Conservation (phyloP, 2,888 invertebrate species). For the Macrosiphum euphorbiae region DNA sequence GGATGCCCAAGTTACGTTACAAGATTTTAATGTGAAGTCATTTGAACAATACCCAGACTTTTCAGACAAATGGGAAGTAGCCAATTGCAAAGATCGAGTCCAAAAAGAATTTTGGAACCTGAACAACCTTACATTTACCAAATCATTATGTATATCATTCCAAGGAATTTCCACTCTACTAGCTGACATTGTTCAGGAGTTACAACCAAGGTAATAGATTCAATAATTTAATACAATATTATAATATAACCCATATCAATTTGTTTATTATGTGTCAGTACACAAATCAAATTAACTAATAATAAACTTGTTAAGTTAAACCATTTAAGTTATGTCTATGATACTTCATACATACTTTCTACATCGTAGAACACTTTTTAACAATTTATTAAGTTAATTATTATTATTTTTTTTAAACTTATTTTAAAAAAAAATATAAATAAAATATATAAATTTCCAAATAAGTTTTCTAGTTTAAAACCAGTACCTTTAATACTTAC, state of each 20-base stretch:
- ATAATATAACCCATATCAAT: background rate
- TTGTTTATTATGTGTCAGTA: constrained; percentile 26
- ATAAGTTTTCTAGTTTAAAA: background rate
- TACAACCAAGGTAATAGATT: constrained; percentile 71
- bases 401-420: too few relatives aligned
- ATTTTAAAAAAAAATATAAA: background rate
- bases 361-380: background rate
- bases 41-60: constrained; percentile 74
- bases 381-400: background rate
- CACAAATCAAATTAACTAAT: background rate
- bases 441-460: background rate
- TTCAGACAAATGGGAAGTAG: constrained; percentile 83
- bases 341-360: too few relatives aligned
- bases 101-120: constrained; percentile 47
- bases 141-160: constrained; percentile 83
- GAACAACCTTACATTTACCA: constrained; percentile 76
- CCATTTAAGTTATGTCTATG: background rate
- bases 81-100: constrained; percentile 71
- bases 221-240: constrained; percentile 14
- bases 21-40: constrained; percentile 89
- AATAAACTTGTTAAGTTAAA: background rate
- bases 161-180: constrained; percentile 83
- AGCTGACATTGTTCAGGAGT: constrained; percentile 74
- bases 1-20: constrained; percentile 84
- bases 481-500: background rate